Conservation (phyloP, 2,888 invertebrate species). For the Drosophila longiperda region DNA sequence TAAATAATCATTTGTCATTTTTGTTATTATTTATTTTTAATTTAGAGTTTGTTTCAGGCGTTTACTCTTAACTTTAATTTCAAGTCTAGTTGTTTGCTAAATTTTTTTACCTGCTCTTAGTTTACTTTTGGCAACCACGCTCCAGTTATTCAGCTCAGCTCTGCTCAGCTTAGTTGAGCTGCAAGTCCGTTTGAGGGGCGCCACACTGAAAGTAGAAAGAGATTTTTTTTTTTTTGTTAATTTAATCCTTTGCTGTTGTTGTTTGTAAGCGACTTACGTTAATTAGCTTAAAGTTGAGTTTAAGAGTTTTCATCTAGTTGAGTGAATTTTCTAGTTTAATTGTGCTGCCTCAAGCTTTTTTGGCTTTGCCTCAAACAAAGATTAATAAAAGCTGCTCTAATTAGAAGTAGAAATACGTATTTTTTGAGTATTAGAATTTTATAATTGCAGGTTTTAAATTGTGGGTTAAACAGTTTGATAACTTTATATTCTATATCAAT, state of each 20-base stretch:
- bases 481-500: too few relatives aligned
- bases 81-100: constrained; percentile 62
- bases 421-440: neutral
- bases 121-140: constrained; percentile 54
- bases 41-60: constrained; percentile 6
- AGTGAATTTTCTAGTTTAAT: neutral
- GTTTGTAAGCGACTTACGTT: constrained; percentile 35
- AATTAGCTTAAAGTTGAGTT: neutral
- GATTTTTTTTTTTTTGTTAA: constrained; percentile 61
- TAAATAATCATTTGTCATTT: neutral
- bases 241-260: constrained; percentile 55
- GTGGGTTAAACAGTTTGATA: too few relatives aligned
- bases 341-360: neutral
- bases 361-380: neutral
- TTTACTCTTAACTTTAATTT: constrained; percentile 58
- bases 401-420: neutral
- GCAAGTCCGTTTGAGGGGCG: neutral
- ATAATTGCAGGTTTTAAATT: neutral
- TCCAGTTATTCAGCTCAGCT: constrained; percentile 51
- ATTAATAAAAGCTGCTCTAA: neutral
- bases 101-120: constrained; percentile 75
- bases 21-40: constrained; percentile 24
- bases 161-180: constrained; percentile 4
- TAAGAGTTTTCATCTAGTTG: neutral
- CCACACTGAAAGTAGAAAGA: constrained; percentile 55